These are phyloP conservation scores for Hemiprocne comata DNA, from an alignment of 2,113 vertebrate species.

Conservation along the genomic window DNA sequence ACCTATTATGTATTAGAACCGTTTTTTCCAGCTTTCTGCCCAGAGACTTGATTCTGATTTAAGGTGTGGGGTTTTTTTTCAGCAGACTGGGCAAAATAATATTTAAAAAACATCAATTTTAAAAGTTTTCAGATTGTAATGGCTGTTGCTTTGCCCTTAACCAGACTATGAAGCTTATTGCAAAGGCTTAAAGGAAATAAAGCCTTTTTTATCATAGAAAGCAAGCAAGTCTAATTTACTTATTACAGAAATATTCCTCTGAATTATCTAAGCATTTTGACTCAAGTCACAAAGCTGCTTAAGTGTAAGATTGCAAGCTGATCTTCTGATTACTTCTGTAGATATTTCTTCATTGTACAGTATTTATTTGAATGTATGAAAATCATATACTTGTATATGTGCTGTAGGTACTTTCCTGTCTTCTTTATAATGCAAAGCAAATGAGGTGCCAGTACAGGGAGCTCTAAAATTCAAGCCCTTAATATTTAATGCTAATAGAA, in stretches of 20 bases:
- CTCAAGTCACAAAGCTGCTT: not conserved
- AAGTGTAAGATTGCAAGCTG: not conserved
- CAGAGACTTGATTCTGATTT: constrained; percentile 6
- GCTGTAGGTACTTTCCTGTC: not conserved
- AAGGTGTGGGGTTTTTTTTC: not conserved
- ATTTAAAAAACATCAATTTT: not conserved
- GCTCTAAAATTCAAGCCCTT: not conserved
- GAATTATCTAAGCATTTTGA: not conserved
- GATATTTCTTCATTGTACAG: not conserved
- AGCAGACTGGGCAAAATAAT: not conserved
- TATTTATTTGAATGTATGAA: constrained; percentile 7
- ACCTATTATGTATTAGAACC: constrained; percentile 33
- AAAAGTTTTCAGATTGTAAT: not conserved
- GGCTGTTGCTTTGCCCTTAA: not conserved
- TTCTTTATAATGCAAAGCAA: constrained; percentile 8
- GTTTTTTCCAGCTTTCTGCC: not conserved
- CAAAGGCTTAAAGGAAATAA: not conserved
- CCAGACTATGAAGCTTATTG: not conserved
- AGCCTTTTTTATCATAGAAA: not conserved
- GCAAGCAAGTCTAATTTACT: not conserved
- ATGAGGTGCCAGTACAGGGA: not conserved
- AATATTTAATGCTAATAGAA: not conserved
- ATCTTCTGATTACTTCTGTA: not conserved
- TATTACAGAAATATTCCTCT: not conserved
- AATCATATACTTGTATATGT: not conserved